Evolutionary conservation across 2,797 vertebrate species (phyloP).

Genomic region (Cryptoprocta ferox): DNA sequence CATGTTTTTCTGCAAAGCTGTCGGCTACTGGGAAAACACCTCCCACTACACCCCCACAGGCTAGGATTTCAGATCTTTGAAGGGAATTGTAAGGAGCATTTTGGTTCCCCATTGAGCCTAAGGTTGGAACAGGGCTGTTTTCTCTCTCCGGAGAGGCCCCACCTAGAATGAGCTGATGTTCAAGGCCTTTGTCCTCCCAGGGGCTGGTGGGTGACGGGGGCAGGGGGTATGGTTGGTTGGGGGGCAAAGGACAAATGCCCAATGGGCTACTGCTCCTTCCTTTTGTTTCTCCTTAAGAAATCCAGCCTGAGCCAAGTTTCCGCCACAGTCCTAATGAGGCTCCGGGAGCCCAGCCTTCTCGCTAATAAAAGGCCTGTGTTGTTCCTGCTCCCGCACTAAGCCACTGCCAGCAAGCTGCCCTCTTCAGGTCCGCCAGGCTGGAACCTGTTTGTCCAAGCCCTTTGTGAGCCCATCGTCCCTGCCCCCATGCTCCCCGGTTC

Average conservation of each 20-base stretch:
- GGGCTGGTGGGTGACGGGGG: not conserved
- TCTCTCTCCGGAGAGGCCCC: not conserved
- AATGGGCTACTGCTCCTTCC: not conserved
- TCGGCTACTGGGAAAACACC: not conserved
- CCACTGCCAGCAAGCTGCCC: not conserved
- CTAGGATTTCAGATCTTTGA: not conserved
- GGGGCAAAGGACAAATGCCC: not conserved
- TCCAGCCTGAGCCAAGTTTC: not conserved
- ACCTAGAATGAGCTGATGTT: not conserved
- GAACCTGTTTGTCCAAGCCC: constrained; percentile 32
- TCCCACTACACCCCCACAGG: too few relatives aligned
- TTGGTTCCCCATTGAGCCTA: not conserved
- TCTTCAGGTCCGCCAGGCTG: not conserved
- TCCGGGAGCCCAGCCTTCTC: not conserved
- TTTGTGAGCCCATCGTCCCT: not conserved
- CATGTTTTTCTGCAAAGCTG: constrained; percentile 38
- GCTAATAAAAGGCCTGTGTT: not conserved
- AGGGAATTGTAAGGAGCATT: not conserved
- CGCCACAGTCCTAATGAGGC: not conserved
- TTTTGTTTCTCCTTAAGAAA: not conserved
- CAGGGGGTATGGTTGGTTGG: accelerated
- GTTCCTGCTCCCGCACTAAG: not conserved
- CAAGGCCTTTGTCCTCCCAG: not conserved
- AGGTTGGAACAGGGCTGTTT: not conserved
- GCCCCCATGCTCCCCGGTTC: not conserved